phyloP scores from a whole-genome alignment of 1,140 invertebrate species.

The Conus ventricosus region DNA sequence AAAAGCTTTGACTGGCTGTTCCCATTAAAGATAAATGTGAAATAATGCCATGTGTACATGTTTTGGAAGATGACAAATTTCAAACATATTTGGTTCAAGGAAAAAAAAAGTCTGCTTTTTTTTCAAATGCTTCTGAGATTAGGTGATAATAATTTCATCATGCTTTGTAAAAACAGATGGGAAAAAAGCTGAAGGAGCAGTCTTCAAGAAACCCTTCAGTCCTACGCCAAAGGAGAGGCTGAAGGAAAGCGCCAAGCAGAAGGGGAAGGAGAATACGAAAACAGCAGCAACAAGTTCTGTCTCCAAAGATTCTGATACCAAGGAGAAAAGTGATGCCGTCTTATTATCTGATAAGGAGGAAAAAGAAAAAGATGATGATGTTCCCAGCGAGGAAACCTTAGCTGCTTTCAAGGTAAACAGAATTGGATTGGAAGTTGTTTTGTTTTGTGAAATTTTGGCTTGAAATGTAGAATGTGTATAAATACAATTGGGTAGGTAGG shows the following conservation, averaged over 20 bases:
- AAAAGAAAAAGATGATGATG: conserved; percentile 32
- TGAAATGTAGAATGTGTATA: no score
- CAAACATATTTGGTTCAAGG: no score
- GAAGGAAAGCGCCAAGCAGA: background rate
- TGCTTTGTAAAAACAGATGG: conserved; percentile 5
- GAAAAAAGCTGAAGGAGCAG: background rate
- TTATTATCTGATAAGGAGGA: background rate
- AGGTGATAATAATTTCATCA: no score
- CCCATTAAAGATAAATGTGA: no score
- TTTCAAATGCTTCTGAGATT: no score
- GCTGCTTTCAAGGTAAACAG: conserved; percentile 40
- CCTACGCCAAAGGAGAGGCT: background rate
- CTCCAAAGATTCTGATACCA: conserved; percentile 1
- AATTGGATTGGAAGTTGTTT: background rate
- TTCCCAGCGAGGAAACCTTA: conserved; percentile 28
- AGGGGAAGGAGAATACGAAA: background rate
- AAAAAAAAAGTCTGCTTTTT: no score
- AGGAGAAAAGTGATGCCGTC: background rate
- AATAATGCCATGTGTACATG: no score
- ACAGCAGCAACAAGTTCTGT: background rate
- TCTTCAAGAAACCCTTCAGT: conserved; percentile 19
- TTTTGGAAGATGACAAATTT: no score
- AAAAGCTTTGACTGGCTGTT: no score
- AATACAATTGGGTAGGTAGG: no score
- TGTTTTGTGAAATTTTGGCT: no score